Evolutionary conservation across 2,113 vertebrate genomes (phyloP), one percentile per base, ranked within the genome.

Genomic region (Micronycteris hirsuta): DNA sequence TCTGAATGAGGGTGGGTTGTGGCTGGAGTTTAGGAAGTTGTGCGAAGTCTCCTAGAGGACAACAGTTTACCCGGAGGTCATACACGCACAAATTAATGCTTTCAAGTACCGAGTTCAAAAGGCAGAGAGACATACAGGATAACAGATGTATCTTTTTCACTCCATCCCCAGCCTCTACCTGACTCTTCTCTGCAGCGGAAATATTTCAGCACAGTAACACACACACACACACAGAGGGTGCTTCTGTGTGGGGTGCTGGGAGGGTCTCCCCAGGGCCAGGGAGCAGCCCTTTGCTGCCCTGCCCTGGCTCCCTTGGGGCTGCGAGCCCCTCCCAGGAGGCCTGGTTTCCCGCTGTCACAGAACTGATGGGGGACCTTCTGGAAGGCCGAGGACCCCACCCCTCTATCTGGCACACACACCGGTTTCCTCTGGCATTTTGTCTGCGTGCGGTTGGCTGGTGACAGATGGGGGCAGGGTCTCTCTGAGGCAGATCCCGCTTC

Each of bases 261-360:
- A 16, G 17, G 14, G 58, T 67, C 77, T 83, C 56, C 3, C 43
- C 6, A 12, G 70, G 52, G n/a, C 56, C 1, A 0, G 0, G 54
- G 78, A 65, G 6, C 49, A 33, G 15, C 36, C 4, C 20, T 26
- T 76, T 41, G 70, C 38, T 5, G 4, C 54, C 33, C 58, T 14
- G 2, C 4, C 36, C 36, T 7, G 8, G 52, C 13, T 19, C 52
- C 76, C 16, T 1, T 0, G 15, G 14, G 28, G 31, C 76, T 24
- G 4, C 0, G 9, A 63, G 20, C 45, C 22, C 76, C 36, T 26
- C 7, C 15, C 4, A 2, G 28, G 3, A 5, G 5, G 14, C 41
- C 45, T 15, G 80, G 41, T 13, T 56, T 65, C 80, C 28, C 0
- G 5, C 31, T 4, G 28, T 45, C 3, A 15, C 7, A 1, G 4